Evolutionary conservation across 2,113 vertebrate species (phyloP), one percentile per base, ranked within the genome.

Genomic region (Nerophis ophidion): DNA sequence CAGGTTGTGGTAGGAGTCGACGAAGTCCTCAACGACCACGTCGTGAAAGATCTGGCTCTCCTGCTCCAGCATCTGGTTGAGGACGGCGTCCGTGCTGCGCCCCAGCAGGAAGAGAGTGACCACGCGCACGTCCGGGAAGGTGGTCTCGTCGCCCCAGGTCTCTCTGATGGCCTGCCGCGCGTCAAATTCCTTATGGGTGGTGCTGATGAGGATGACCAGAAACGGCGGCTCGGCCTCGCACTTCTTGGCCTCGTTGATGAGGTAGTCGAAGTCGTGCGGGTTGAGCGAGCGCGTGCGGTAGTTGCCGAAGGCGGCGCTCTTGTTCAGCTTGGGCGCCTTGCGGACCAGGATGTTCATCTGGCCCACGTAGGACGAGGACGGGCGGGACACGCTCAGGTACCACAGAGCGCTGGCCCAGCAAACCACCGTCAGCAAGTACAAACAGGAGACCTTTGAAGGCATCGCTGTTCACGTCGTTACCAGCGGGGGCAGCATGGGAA

Each of bases 21-120:
- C 89, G 60, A 99, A 99, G 83, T 99, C 95, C 80, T 99, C 96
- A 67, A 98, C 94, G 0, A 99, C 92, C 6, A 99, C 92, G 84
- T 99, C 97, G 0, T 98, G 95, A 77, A 98, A 98, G 81, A 98
- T 97, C 67, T 98, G 96, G 69, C 97, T 99, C 88, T 99, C 97
- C 81, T 98, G 95, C 71, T 97, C 97, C 65, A 99, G 95, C 95
- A 98, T 98, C 88, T 96, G 93, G 80, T 99, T 98, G 79, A 99
- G 91, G 58, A 98, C 93, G 0, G 84, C 77, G 26, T 99, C 97
- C 0, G 90, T 70, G 3, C 95, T 96, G 86, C 90, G 93, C 50
- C 97, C 97, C 3, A 99, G 86, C 68, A 99, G 91, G 78, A 99
- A 99, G 0, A 99, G 89, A 0, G 95, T 97, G 65, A 95, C 84